These are phyloP conservation scores for Glyptemys insculpta DNA, from an alignment of 2,797 vertebrate genomes.

Conservation along the genomic window DNA sequence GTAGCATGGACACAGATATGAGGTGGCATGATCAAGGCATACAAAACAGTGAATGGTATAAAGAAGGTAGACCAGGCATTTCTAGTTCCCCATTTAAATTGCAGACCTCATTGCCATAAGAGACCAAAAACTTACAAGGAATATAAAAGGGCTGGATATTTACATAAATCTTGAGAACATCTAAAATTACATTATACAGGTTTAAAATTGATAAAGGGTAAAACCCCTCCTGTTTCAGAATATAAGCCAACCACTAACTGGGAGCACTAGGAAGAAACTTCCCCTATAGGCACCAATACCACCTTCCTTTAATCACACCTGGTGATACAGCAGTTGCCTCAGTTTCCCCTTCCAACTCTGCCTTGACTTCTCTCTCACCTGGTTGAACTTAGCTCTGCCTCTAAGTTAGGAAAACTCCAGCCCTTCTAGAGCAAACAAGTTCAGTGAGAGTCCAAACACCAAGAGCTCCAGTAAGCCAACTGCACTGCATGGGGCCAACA, in stretches of 20 bases:
- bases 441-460: not conserved
- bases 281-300: not conserved
- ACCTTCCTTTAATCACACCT: not conserved
- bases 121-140: not conserved
- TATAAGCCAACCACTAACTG: too few species aligned
- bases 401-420: not conserved
- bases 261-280: not conserved
- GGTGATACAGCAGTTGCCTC: not conserved
- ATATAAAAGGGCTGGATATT: not conserved
- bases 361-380: not conserved
- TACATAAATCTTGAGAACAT: not conserved
- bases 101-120: not conserved
- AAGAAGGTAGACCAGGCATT: not conserved
- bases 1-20: not conserved
- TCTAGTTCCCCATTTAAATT: not conserved
- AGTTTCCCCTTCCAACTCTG: not conserved
- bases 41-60: not conserved
- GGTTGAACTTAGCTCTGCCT: not conserved
- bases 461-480: not conserved
- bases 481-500: not conserved
- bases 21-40: not conserved
- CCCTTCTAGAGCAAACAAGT: not conserved
- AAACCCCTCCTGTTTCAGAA: not conserved
- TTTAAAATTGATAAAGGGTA: not conserved
- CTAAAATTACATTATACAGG: not conserved